Evolutionary conservation across 2,113 vertebrate genomes (phyloP).

Genomic region (Otolemur garnettii): DNA sequence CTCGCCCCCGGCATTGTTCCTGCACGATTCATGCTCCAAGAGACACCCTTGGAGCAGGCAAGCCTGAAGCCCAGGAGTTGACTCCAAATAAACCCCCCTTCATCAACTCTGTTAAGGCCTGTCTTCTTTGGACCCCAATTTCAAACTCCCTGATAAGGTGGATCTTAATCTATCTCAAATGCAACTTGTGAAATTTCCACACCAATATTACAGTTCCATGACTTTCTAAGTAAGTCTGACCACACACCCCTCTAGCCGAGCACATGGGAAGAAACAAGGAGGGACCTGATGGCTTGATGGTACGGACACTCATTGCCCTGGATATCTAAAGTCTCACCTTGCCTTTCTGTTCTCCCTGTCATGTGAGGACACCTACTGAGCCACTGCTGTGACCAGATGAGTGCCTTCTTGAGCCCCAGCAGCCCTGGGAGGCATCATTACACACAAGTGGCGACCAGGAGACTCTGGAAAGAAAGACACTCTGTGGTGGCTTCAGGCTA

Average conservation of each 20-base stretch:
- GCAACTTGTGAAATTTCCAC: background rate
- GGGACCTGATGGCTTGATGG: background rate
- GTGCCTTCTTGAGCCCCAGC: background rate
- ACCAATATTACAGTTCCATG: background rate
- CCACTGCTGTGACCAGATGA: background rate
- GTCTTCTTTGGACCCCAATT: background rate
- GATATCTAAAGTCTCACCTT: background rate
- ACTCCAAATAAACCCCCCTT: background rate
- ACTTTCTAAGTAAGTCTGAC: background rate
- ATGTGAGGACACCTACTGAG: background rate
- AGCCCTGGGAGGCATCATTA: background rate
- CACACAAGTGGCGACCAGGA: background rate
- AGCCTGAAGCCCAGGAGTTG: background rate
- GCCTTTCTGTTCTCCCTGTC: background rate
- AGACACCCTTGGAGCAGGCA: fast-evolving
- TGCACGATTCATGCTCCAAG: background rate
- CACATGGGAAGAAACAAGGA: background rate
- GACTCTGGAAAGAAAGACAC: background rate
- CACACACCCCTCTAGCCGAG: background rate
- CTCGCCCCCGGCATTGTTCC: background rate
- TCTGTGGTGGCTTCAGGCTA: background rate
- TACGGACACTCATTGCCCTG: background rate
- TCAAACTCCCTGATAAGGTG: background rate
- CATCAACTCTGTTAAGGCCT: background rate
- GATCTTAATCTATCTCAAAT: background rate